These are phyloP conservation scores for Acronicta leporina DNA, from an alignment of 2,888 invertebrate genomes.

Conservation along the genomic window DNA sequence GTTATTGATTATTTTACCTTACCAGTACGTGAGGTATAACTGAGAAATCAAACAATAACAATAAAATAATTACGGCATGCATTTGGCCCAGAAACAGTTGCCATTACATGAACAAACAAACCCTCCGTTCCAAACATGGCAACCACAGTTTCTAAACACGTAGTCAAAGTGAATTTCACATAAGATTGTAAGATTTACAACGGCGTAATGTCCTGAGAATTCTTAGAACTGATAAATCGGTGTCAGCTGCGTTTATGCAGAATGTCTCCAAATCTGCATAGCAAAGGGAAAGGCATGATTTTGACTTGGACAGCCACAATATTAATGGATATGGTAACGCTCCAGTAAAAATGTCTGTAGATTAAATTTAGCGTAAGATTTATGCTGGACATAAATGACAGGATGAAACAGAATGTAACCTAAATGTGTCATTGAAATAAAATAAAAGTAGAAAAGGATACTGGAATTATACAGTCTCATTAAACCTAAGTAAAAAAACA, in stretches of 20 bases:
- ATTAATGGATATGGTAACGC: constrained; percentile 48
- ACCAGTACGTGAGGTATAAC: background rate
- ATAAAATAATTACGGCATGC: background rate
- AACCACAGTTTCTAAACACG: constrained; percentile 22
- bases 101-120: constrained; percentile 36
- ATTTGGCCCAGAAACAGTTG: constrained; percentile 13
- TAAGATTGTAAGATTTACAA: constrained; percentile 49
- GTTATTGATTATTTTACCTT: no score
- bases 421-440: constrained; percentile 29
- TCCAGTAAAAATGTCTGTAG: constrained; percentile 32
- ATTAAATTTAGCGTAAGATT: constrained; percentile 48
- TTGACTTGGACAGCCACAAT: constrained; percentile 23
- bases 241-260: constrained; percentile 59
- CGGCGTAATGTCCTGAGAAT: constrained; percentile 29
- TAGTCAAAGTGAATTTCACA: constrained; percentile 39
- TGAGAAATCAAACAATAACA: constrained; percentile 2
- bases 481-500: no score
- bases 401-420: background rate
- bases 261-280: constrained; percentile 46
- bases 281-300: constrained; percentile 35
- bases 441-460: constrained; percentile 12
- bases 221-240: constrained; percentile 60
- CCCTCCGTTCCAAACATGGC: constrained; percentile 34
- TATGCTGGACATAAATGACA: constrained; percentile 28
- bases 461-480: background rate